phyloP scores from a whole-genome alignment of 2,888 invertebrate species.

The Drosophila testacea region DNA sequence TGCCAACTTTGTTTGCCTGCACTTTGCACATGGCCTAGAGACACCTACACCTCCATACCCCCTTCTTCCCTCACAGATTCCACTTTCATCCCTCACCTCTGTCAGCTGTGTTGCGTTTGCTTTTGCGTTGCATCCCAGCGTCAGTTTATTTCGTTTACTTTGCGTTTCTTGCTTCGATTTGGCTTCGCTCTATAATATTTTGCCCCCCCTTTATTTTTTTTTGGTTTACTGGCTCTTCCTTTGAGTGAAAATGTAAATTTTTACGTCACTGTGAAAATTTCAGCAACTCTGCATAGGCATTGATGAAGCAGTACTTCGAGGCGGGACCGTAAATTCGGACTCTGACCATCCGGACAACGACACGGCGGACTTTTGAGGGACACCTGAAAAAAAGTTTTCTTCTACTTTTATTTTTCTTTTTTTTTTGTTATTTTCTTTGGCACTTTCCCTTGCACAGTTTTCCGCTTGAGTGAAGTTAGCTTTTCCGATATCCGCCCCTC shows the following conservation, averaged over 20 bases:
- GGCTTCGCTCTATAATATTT: slow-evolving; percentile 5
- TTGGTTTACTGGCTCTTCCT: not conserved
- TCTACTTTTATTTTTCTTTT: not conserved
- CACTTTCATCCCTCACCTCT: no score
- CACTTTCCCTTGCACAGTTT: slow-evolving; percentile 53
- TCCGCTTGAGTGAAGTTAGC: slow-evolving; percentile 29
- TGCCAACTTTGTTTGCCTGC: slow-evolving; percentile 66
- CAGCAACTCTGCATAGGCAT: slow-evolving; percentile 26
- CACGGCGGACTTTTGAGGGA: not conserved
- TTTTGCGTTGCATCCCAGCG: slow-evolving; percentile 1
- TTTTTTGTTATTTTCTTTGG: not conserved
- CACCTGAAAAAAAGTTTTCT: slow-evolving; percentile 25
- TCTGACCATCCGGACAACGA: not conserved
- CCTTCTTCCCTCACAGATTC: not conserved
- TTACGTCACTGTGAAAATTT: slow-evolving; percentile 56
- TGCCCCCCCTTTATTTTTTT: not conserved
- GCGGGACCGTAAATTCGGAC: not conserved
- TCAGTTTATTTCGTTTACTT: slow-evolving; percentile 7
- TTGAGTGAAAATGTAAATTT: slow-evolving; percentile 63
- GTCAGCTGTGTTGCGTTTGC: not conserved
- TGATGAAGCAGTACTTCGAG: slow-evolving; percentile 14
- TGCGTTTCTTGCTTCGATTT: slow-evolving; percentile 24
- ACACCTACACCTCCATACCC: not conserved
- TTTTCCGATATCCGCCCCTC: not conserved
- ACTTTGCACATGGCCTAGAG: slow-evolving; percentile 31